Conservation (phyloP, 2,888 invertebrate species). For the Hirtodrosophila histrioides region DNA sequence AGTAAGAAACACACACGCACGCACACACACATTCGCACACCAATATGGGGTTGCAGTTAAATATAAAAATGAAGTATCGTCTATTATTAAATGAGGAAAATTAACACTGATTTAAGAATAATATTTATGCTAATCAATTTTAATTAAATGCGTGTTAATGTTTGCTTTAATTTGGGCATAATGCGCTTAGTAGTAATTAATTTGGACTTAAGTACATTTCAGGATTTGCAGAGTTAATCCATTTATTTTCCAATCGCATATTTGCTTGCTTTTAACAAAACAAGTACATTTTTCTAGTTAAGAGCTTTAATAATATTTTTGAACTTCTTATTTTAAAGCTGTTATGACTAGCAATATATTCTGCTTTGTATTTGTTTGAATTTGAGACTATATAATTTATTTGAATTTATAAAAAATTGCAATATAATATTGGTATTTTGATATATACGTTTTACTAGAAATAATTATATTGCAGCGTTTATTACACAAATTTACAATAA, state of each 20-base stretch:
- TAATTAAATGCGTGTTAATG: conserved; percentile 58
- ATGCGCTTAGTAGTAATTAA: conserved; percentile 32
- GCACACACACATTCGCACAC: conserved; percentile 17
- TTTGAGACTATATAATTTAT: too few species aligned
- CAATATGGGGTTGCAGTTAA: conserved; percentile 43
- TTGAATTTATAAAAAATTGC: too few species aligned
- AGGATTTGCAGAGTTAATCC: too few species aligned
- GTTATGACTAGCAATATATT: too few species aligned
- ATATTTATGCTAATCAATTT: conserved; percentile 35
- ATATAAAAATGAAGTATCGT: conserved; percentile 26
- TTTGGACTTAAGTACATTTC: conserved; percentile 2
- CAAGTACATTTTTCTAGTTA: too few species aligned
- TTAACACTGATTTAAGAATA: conserved; percentile 36
- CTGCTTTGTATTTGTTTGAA: too few species aligned
- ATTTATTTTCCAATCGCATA: too few species aligned
- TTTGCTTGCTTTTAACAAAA: neutral
- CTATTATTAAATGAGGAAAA: conserved; percentile 31
- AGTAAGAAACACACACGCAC: conserved; percentile 34
- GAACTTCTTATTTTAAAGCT: too few species aligned
- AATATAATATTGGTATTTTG: too few species aligned
- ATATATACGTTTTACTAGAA: too few species aligned
- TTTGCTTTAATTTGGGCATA: conserved; percentile 33
- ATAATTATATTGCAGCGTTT: too few species aligned
- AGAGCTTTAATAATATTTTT: too few species aligned
- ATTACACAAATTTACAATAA: conserved; percentile 13